phyloP scores from a whole-genome alignment of 2,888 invertebrate species.

The Arctia plantaginis region DNA sequence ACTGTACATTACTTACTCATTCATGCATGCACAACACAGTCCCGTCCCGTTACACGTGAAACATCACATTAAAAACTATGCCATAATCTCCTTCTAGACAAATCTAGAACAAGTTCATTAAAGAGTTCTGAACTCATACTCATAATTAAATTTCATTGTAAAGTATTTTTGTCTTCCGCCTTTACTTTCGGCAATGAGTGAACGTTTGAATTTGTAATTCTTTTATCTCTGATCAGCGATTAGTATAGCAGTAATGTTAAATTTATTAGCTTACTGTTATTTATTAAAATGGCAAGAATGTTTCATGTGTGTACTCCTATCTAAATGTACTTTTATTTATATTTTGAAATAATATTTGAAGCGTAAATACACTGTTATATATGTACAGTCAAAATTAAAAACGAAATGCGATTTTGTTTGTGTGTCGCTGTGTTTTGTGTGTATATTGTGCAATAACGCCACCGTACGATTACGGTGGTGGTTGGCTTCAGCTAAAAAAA shows the following conservation, averaged over 20 bases:
- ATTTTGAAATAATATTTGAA: too few relatives aligned
- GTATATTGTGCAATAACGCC: too few relatives aligned
- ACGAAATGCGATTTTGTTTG: too few relatives aligned
- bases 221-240: conserved; percentile 1
- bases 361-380: too few relatives aligned
- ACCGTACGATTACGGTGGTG: too few relatives aligned
- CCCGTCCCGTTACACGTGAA: conserved; percentile 36
- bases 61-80: conserved; percentile 37
- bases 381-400: too few relatives aligned
- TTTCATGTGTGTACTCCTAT: background rate
- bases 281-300: background rate
- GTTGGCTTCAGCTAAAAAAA: too few relatives aligned
- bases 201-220: background rate
- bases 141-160: background rate
- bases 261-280: background rate
- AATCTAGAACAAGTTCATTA: conserved; percentile 8
- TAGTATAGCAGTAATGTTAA: background rate
- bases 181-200: background rate
- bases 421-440: too few relatives aligned
- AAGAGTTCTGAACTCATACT: conserved; percentile 11
- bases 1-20: conserved; percentile 33
- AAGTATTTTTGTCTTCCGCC: background rate
- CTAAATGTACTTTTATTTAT: background rate
- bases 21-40: conserved; percentile 45
- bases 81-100: conserved; percentile 32